Percentiles rank a stretch among this genome's conserved stretches.
phyloP scores from a whole-genome alignment of 2,888 invertebrate species.

The Aphidoletes aphidimyza region DNA sequence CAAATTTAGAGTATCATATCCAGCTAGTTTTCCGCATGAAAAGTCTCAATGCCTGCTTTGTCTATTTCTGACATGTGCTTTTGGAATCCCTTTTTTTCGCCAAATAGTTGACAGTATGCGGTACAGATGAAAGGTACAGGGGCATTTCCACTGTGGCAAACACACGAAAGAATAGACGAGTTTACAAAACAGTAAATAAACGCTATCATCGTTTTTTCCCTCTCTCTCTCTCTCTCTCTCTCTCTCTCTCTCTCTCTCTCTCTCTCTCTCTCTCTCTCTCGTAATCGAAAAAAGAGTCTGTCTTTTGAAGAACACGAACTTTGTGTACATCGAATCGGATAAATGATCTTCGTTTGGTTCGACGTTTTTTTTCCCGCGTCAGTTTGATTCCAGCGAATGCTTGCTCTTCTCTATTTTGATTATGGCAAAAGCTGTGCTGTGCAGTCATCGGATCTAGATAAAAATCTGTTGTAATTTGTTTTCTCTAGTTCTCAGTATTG shows the following conservation, averaged over 20 bases:
- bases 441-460: constrained; percentile 29
- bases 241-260: too few species aligned
- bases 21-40: not conserved
- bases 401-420: not conserved
- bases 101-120: not conserved
- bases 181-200: constrained; percentile 15
- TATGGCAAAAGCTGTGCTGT: not conserved
- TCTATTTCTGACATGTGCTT: not conserved
- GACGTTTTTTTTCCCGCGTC: not conserved
- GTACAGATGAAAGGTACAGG: not conserved
- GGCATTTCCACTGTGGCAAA: not conserved
- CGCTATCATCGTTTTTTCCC: not conserved
- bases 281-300: not conserved
- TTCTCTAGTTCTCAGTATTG: constrained; percentile 25
- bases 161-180: not conserved
- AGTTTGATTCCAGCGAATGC: not conserved
- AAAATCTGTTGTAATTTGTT: constrained; percentile 37
- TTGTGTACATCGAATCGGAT: not conserved
- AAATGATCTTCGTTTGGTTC: not conserved
- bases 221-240: too few species aligned
- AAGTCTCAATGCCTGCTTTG: too few species aligned
- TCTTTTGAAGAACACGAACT: not conserved
- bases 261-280: too few species aligned
- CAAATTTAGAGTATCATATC: too few species aligned
- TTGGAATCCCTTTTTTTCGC: not conserved